Evolutionary conservation across 2,888 invertebrate genomes (phyloP), one percentile per base, ranked within the genome.

Genomic region (Cataglyphis livida): DNA sequence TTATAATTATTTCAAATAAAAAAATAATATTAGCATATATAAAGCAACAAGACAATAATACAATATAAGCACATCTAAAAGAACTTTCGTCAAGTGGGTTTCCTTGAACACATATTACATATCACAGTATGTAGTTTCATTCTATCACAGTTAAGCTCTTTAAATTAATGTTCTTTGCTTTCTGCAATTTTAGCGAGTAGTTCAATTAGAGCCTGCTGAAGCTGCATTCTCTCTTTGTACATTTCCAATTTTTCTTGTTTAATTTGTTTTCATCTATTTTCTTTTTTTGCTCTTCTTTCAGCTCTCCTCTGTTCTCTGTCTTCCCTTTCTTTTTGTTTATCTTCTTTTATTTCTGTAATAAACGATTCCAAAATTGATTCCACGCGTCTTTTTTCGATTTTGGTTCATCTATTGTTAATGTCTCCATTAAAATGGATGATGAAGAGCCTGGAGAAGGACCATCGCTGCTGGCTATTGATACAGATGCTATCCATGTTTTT

Each of bases 301-400:
- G 12, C 0, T 68, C n/a, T 68, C 1, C 12, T n/a, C 3, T 32
- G 18, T 68, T 68, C 48, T 68, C 3, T 48, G 2, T 48, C 6
- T 5, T 32, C 10, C 12, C 3, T 68, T 6, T 68, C 32, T 28
- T 68, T 48, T 12, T 68, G 48, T 1, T 68, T 68, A 68, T 68
- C 12, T 32, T 28, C 12, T 68, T 32, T 68, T 0, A 68, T 68
- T 48, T 68, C 48, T 10, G 10, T 32, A 0, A 48, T n/a, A 0
- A n/a, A 68, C 0, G 12, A 68, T 70, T 70, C 32, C 0, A 70
- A 70, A 54, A 70, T 35, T 21, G 70, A 54, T 54, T 70, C 32
- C 18, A 54, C 21, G 1, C 54, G 54, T 4, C 35, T 70, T 70
- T 70, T 7, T 54, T 70, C 0, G 9, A 6, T 51, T 32, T 68